These are phyloP conservation scores for Cossypha heuglini DNA, from an alignment of 2,797 vertebrate genomes.

Conservation along the genomic window DNA sequence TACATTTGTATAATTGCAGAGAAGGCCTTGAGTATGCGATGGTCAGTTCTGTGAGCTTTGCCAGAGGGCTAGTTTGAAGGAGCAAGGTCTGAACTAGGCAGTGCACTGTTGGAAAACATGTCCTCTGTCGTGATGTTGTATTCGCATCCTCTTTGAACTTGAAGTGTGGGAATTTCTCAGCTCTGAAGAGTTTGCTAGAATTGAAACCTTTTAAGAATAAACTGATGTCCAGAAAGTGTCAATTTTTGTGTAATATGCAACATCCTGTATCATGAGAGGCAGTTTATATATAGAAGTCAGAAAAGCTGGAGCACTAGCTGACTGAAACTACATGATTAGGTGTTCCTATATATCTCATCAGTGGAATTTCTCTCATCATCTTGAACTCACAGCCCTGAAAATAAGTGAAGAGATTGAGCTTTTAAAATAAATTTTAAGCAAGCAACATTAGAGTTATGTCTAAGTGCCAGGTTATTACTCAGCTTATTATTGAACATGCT, in stretches of 20 bases:
- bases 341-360: background rate
- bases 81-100: background rate
- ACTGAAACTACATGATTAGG: background rate
- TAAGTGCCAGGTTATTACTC: background rate
- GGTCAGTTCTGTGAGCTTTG: background rate
- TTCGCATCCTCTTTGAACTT: background rate
- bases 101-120: background rate
- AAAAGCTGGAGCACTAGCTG: background rate
- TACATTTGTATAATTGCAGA: background rate
- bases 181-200: background rate
- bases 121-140: background rate
- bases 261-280: background rate
- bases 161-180: background rate
- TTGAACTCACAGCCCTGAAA: background rate
- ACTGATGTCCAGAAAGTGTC: background rate
- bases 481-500: background rate
- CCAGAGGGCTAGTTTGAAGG: background rate
- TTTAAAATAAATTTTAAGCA: background rate
- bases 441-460: background rate
- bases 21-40: background rate
- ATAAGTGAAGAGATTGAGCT: background rate
- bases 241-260: fast-evolving
- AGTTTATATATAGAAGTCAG: background rate
- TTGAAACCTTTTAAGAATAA: background rate
- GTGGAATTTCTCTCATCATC: background rate